Base-by-base conservation (phyloP, 1,140 invertebrate species). In the Drosophila ogumai region DNA sequence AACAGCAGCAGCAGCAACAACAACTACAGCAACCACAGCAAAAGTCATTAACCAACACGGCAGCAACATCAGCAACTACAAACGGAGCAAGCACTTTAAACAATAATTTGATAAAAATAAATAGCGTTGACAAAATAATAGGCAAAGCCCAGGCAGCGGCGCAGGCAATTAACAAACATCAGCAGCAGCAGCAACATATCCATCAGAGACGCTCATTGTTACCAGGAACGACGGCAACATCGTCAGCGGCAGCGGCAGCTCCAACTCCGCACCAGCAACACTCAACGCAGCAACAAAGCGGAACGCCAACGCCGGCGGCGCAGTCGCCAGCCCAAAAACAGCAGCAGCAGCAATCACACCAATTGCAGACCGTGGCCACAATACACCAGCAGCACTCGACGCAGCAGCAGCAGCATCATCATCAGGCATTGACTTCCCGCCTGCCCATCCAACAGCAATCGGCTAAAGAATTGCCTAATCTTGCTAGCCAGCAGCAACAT, bases 321-420 rank as follows among this genome's bases (percentile, higher is more conserved):
- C 75, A 71, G 43, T 64, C 57, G 40, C 54, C 75, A 58, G 54
- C 79, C 66, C 66, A 69, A 68, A 69, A 75, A 49, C 58, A 69
- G 61, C 88, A 71, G 47, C 84, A 40, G 64, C 67, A 71, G 25
- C 82, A 81, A 68, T 77, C 88, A 65, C 82, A 92, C 79, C 91
- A 92, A 74, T 74, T 92, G 50, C 91, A 92, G 79, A 92, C 91
- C 34, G 82, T 92, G 57, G 91, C 91, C 49, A 92, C 91, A 75
- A 90, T 92, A 77, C 91, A 92, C 74, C 91, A 92, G 71, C 85
- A 79, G 59, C 91, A 92, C 77, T 79, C 81, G 40, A 66, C 79
- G 67, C 87, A 90, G 49, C 81, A 84, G 67, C 75, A 77, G 47
- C 75, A 69, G 34, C 75, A 72, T 60, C 73, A 71, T 56, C 76